Evolutionary conservation across 2,797 vertebrate genomes (phyloP).

Genomic region (Catharus ustulatus): DNA sequence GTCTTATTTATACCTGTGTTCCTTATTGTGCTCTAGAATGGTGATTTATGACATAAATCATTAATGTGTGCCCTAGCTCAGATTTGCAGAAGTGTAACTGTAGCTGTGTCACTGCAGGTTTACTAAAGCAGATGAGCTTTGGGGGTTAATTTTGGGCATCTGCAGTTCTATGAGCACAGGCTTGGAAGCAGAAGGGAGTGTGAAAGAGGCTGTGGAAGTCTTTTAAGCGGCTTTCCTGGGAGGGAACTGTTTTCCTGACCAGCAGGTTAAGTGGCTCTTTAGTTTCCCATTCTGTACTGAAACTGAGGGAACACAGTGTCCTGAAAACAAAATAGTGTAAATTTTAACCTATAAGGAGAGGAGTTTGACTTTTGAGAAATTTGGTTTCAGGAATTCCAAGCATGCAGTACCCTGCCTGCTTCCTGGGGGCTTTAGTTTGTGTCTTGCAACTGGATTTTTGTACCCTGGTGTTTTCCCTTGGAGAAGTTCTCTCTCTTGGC

Average conservation of each 20-base stretch:
- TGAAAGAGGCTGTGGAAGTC: background rate
- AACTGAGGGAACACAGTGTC: conserved; percentile 19
- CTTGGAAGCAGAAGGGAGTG: background rate
- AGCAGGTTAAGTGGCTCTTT: conserved; percentile 59
- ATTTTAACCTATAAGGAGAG: background rate
- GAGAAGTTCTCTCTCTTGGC: background rate
- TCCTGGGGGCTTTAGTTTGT: background rate
- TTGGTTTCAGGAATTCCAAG: background rate
- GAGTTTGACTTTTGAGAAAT: background rate
- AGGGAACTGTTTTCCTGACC: conserved; percentile 42
- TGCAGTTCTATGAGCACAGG: background rate
- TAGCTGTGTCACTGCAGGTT: background rate
- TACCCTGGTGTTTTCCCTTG: background rate
- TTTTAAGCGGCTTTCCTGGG: conserved; percentile 12
- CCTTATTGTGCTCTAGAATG: background rate
- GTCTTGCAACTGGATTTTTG: background rate
- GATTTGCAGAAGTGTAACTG: background rate
- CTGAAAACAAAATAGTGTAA: background rate
- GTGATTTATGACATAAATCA: background rate
- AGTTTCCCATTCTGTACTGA: conserved; percentile 30
- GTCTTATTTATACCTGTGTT: background rate
- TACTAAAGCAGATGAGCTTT: background rate
- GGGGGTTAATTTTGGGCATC: background rate
- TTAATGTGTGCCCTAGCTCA: background rate
- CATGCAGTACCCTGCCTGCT: background rate